Percentiles rank a stretch among this genome's conserved stretches.
These are phyloP conservation scores for Aporophyla nigra DNA, from an alignment of 2,888 invertebrate species.

Conservation along the genomic window DNA sequence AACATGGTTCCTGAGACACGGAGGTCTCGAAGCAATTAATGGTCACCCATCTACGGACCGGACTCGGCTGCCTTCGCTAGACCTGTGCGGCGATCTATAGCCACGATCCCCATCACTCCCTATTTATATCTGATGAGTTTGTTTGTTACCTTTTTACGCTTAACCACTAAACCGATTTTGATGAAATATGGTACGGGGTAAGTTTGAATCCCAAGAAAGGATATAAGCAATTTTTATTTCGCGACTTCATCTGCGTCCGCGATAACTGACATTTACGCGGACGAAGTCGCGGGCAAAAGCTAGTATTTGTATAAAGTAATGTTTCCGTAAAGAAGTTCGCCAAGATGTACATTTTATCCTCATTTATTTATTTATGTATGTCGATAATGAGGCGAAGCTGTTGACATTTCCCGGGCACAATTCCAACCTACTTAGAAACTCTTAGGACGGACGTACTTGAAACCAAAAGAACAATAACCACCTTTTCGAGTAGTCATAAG, in stretches of 20 bases:
- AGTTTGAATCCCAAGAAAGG: too few relatives aligned
- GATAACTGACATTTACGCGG: too few relatives aligned
- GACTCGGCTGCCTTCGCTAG: background rate
- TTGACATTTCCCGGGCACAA: constrained; percentile 47
- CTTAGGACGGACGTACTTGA: constrained; percentile 27
- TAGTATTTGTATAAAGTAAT: background rate
- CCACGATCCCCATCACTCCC: background rate
- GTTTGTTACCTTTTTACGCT: too few relatives aligned
- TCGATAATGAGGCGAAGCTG: constrained; percentile 15
- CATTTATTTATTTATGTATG: constrained; percentile 26
- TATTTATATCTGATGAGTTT: background rate
- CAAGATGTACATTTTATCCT: background rate
- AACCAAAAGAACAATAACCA: constrained; percentile 43
- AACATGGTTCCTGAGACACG: background rate
- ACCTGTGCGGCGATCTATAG: background rate
- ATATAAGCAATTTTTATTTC: too few relatives aligned
- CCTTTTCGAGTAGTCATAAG: constrained; percentile 26
- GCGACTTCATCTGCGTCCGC: too few relatives aligned
- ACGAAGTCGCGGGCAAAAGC: too few relatives aligned
- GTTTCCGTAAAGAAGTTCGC: background rate
- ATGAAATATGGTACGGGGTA: too few relatives aligned
- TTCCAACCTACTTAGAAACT: constrained; percentile 46
- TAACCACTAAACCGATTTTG: too few relatives aligned
- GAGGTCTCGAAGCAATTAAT: background rate
- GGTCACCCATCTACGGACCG: background rate